These are phyloP conservation scores for Lycodopsis pacificus DNA, from an alignment of 2,797 vertebrate species.

Conservation along the genomic window DNA sequence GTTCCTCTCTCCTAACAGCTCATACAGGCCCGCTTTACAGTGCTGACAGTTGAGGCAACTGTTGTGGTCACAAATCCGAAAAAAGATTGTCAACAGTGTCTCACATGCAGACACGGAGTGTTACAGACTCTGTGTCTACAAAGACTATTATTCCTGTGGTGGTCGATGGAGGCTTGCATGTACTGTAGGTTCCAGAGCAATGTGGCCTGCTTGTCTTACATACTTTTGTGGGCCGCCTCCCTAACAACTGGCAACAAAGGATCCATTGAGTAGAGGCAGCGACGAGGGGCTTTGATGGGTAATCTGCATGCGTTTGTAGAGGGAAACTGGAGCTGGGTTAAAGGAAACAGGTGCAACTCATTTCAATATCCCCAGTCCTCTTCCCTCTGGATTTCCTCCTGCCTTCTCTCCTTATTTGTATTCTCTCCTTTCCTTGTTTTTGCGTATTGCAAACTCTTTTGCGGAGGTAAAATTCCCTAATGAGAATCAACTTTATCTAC, in stretches of 20 bases:
- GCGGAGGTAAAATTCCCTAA: slow-evolving; percentile 65
- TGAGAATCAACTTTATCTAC: slow-evolving; percentile 58
- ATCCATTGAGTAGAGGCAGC: slow-evolving; percentile 83
- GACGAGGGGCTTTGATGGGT: slow-evolving; percentile 85
- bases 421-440: slow-evolving; percentile 61
- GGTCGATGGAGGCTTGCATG: slow-evolving; percentile 61
- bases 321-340: slow-evolving; percentile 85
- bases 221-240: slow-evolving; percentile 81
- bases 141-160: slow-evolving; percentile 51
- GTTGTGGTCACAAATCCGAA: slow-evolving; percentile 54
- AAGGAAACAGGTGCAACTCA: slow-evolving; percentile 91
- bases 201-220: slow-evolving; percentile 81
- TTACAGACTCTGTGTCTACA: slow-evolving; percentile 62
- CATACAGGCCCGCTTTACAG: slow-evolving; percentile 19
- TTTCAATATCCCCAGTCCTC: slow-evolving; percentile 84
- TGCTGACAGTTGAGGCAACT: slow-evolving; percentile 65
- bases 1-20: slow-evolving; percentile 14
- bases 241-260: slow-evolving; percentile 87
- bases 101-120: slow-evolving; percentile 31
- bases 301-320: slow-evolving; percentile 87
- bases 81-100: slow-evolving; percentile 38
- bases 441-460: slow-evolving; percentile 64
- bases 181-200: slow-evolving; percentile 76
- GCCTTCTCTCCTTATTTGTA: slow-evolving; percentile 59
- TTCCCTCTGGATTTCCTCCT: slow-evolving; percentile 76